Evolutionary conservation across 2,888 invertebrate genomes (phyloP).

Genomic region (Biston betularia): DNA sequence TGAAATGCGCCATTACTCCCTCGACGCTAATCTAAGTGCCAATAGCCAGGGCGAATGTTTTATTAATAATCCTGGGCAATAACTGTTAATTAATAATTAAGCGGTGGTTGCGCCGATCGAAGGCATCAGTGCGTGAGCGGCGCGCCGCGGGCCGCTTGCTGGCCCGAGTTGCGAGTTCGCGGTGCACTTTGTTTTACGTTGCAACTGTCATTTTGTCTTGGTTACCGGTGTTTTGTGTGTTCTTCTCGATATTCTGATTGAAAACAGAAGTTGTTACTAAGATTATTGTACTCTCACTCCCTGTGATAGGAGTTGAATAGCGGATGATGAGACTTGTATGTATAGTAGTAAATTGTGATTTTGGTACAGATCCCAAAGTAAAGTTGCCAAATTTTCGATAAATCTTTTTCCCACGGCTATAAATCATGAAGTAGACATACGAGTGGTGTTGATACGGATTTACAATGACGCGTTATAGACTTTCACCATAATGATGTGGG

Average conservation of each 20-base stretch:
- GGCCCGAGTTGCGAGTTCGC: constrained; percentile 7
- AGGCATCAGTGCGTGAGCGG: constrained; percentile 67
- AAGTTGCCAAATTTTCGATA: constrained; percentile 23
- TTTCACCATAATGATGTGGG: constrained; percentile 84
- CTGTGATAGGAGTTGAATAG: neutral
- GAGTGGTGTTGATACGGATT: constrained; percentile 81
- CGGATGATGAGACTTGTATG: neutral
- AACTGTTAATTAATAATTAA: constrained; percentile 85
- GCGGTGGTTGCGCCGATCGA: constrained; percentile 67
- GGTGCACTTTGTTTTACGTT: constrained; percentile 18
- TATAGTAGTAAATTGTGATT: neutral
- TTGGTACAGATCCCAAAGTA: neutral
- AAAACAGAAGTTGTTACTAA: neutral
- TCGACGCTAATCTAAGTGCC: constrained; percentile 85
- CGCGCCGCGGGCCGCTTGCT: constrained; percentile 45
- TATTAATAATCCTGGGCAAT: constrained; percentile 82
- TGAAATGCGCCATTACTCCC: constrained; percentile 87
- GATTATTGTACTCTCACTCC: neutral
- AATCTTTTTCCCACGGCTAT: constrained; percentile 78
- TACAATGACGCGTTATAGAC: constrained; percentile 79
- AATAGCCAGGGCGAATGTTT: constrained; percentile 85
- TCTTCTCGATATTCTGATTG: neutral
- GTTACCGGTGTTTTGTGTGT: constrained; percentile 2
- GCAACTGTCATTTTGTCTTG: neutral
- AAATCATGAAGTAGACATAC: constrained; percentile 78